Evolutionary conservation across 1,140 invertebrate genomes (phyloP).

Genomic region (Sesamia nonagrioides): DNA sequence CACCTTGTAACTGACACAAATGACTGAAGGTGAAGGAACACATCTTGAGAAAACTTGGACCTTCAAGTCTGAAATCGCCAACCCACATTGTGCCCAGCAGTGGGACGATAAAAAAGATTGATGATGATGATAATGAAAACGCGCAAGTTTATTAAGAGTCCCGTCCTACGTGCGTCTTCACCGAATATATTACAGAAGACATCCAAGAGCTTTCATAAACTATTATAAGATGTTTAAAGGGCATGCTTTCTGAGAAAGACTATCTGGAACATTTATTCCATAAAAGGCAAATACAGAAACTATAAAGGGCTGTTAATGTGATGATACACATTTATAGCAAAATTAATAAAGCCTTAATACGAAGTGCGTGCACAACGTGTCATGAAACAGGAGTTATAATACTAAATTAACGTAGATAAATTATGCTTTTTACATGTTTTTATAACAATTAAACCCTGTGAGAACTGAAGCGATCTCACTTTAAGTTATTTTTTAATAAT

Average conservation of each 20-base stretch:
- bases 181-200: no score
- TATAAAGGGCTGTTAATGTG: conserved; percentile 16
- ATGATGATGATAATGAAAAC: no score
- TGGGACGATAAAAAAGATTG: no score
- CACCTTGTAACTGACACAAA: no score
- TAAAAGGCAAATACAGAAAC: neutral
- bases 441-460: conserved; percentile 1
- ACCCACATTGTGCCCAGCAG: no score
- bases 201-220: no score
- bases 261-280: neutral
- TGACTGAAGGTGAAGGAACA: no score
- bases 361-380: neutral
- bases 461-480: neutral
- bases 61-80: no score
- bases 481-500: neutral
- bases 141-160: no score
- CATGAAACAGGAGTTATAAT: neutral
- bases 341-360: neutral
- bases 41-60: no score
- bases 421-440: conserved; percentile 3
- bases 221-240: neutral
- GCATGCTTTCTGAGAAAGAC: neutral
- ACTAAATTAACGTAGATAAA: conserved; percentile 28
- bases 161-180: no score
- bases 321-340: neutral